Evolutionary conservation across 2,888 invertebrate species (phyloP).

Genomic region (Julus scanicus): DNA sequence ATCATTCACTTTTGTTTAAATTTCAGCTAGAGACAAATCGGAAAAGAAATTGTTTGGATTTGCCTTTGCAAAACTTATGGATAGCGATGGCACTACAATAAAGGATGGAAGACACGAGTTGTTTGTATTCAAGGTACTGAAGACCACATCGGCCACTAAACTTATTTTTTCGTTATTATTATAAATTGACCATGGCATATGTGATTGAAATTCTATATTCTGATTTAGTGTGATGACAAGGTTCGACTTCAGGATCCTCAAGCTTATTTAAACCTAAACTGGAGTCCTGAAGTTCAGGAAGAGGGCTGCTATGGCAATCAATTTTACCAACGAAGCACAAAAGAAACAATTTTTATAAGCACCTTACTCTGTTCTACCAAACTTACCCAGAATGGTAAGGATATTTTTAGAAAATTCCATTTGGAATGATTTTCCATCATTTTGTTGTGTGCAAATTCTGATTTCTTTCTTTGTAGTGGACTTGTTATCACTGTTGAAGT

Average conservation of each 20-base stretch:
- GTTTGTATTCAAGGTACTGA: conserved; percentile 80
- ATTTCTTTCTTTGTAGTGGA: conserved; percentile 74
- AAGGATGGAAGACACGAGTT: conserved; percentile 88
- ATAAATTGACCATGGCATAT: not conserved
- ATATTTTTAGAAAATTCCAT: conserved; percentile 48
- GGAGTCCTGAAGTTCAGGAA: conserved; percentile 56
- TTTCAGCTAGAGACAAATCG: conserved; percentile 82
- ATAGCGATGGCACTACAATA: conserved; percentile 88
- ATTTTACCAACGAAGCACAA: conserved; percentile 80
- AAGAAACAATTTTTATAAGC: conserved; percentile 83
- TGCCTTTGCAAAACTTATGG: conserved; percentile 89
- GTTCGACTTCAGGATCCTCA: conserved; percentile 73
- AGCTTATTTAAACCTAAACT: conserved; percentile 65
- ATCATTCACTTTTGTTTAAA: not conserved
- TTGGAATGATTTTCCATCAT: not conserved
- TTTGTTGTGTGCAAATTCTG: conserved; percentile 43
- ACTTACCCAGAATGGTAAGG: conserved; percentile 87
- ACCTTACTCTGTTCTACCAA: conserved; percentile 95
- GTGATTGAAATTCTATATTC: not conserved
- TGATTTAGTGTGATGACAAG: conserved; percentile 78
- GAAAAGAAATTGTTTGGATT: conserved; percentile 93
- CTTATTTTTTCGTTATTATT: not conserved
- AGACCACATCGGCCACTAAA: not conserved
- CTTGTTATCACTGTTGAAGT: conserved; percentile 86
- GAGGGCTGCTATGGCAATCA: conserved; percentile 62